Percentiles rank a stretch among this genome's conserved stretches.
phyloP scores from a whole-genome alignment of 2,113 vertebrate genomes.

The Athene noctua region DNA sequence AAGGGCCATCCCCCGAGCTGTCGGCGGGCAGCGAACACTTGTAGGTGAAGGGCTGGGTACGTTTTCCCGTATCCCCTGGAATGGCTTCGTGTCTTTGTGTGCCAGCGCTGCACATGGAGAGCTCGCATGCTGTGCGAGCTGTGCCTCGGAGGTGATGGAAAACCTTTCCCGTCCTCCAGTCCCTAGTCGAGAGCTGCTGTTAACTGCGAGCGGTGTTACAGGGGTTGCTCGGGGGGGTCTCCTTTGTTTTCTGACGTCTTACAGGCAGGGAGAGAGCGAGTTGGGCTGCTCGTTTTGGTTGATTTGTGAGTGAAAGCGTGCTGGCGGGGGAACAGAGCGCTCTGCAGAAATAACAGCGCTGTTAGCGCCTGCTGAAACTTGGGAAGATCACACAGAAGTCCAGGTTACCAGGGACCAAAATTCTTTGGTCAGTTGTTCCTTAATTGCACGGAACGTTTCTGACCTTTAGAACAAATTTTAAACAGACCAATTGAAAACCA shows the following conservation, averaged over 20 bases:
- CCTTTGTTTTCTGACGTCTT: accelerated
- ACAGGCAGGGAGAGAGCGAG: background rate
- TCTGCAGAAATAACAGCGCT: accelerated
- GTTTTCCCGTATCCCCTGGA: background rate
- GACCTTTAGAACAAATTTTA: background rate
- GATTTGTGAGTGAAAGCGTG: background rate
- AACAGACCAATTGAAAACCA: background rate
- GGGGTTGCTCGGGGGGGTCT: background rate
- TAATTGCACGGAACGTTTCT: accelerated
- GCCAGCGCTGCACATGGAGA: accelerated
- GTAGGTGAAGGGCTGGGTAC: accelerated
- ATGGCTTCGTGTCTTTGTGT: background rate
- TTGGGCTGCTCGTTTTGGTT: background rate
- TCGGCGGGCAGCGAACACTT: accelerated
- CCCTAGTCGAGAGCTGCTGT: accelerated
- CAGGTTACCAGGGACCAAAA: background rate
- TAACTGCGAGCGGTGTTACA: accelerated
- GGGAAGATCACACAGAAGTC: accelerated
- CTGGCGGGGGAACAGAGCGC: accelerated
- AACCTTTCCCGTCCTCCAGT: background rate
- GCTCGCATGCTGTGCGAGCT: background rate
- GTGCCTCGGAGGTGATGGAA: background rate
- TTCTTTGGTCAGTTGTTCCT: background rate
- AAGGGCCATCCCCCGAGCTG: accelerated
- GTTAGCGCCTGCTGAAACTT: accelerated